Evolutionary conservation across 1,140 invertebrate species (phyloP).

Genomic region (Triops cancriformis): DNA sequence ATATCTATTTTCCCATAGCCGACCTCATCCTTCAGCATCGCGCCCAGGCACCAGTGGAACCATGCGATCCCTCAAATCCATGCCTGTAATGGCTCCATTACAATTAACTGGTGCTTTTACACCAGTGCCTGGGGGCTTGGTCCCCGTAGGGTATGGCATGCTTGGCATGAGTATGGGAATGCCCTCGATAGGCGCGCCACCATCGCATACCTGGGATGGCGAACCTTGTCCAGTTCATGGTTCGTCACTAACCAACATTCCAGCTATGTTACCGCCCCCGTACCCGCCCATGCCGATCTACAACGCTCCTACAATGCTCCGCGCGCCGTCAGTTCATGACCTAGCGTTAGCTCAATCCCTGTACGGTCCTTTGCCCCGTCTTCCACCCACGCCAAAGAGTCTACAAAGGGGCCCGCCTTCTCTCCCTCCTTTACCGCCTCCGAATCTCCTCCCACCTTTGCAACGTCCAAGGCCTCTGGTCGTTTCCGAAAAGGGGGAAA

Average conservation of each 20-base stretch:
- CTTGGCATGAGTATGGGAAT: not conserved
- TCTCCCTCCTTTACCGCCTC: constrained; percentile 25
- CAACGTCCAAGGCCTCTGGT: constrained; percentile 21
- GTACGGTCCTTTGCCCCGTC: constrained; percentile 11
- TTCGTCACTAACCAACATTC: not conserved
- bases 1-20: not conserved
- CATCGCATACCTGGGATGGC: constrained; percentile 26
- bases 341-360: constrained; percentile 21
- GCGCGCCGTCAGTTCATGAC: constrained; percentile 23
- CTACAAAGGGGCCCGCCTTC: constrained; percentile 16
- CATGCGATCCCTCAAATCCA: constrained; percentile 27
- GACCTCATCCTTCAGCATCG: not conserved
- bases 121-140: not conserved
- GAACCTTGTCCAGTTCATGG: constrained; percentile 29
- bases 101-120: constrained; percentile 15
- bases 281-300: constrained; percentile 17
- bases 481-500: constrained; percentile 20
- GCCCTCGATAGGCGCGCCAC: not conserved
- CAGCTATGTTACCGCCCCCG: not conserved
- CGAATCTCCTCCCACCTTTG: constrained; percentile 25
- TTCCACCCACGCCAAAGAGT: not conserved
- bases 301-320: constrained; percentile 19
- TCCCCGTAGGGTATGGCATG: not conserved
- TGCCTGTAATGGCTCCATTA: constrained; percentile 26
- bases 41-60: constrained; percentile 28